phyloP scores from a whole-genome alignment of 2,797 vertebrate species.

The Platyrinchus mystaceus region DNA sequence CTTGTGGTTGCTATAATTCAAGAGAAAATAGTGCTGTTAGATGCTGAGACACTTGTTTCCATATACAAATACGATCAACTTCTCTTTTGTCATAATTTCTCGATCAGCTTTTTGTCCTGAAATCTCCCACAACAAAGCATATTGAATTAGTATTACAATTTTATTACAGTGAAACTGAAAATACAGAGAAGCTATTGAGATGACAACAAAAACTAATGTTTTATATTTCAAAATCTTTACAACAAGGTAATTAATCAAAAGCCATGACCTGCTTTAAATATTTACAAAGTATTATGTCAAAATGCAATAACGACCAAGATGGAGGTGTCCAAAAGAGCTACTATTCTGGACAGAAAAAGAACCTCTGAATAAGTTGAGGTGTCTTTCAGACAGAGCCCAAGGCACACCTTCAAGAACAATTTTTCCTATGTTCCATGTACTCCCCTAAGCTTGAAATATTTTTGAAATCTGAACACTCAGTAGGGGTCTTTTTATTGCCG shows the following conservation, averaged over 20 bases:
- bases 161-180: background rate
- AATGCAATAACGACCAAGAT: background rate
- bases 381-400: background rate
- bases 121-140: background rate
- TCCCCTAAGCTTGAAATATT: background rate
- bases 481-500: background rate
- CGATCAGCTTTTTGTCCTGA: background rate
- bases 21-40: background rate
- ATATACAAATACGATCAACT: fast-evolving
- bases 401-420: background rate
- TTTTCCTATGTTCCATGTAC: background rate
- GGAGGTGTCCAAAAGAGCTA: background rate
- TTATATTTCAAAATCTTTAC: background rate
- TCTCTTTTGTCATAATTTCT: background rate
- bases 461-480: background rate
- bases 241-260: background rate
- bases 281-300: background rate
- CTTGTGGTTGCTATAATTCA: background rate
- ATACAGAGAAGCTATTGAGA: background rate
- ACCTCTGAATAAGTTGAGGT: background rate
- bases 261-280: background rate
- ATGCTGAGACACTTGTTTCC: background rate
- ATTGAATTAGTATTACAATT: background rate
- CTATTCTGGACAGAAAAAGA: background rate
- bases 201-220: background rate